Base-by-base conservation (phyloP, 2,888 invertebrate genomes). In the Heterodera filipjevi region DNA sequence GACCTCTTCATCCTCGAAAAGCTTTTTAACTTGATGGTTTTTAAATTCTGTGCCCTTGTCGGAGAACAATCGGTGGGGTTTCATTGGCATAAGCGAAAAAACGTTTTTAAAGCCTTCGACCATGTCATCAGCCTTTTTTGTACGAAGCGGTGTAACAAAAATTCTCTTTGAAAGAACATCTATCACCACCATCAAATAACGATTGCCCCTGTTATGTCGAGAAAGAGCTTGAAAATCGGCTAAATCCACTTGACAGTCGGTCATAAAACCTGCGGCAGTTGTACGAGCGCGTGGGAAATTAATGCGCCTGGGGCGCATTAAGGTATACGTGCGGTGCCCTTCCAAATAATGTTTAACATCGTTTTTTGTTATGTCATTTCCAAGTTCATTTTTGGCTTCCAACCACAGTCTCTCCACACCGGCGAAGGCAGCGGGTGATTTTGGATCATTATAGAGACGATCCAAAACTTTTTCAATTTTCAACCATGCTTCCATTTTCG, bases 51-150 rank as follows among this genome's bases (percentile, higher is more conserved):
- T n/a, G 3, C 73, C 73, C 35, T 73, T 73, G 30, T 73, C 73
- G 8, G 76, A 76, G 32, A 76, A 76, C n/a, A 66, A 44, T 76
- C 70, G 22, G 46, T 76, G 76, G 0, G 76, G 76, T 16, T 66
- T 76, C 76, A 76, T 76, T 35, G 76, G 76, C 76, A 72, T 76
- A 73, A 32, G 74, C 8, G 39, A n/a, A 72, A 76, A 30, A 27
- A 76, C 44, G 16, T 32, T 19, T 39, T 70, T 12, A 33, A 76
- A 76, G 1, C 35, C 76, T 2, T 33, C 16, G 1, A 44, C 27
- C 73, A 76, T 76, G 27, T 76, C 73, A 27, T 76, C 76, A 27
- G 22, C 3, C 2, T 76, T 76, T 8, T 76, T 76, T 3, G 66
- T 70, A 3, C 64, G 53, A 14, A 68, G 49, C 1, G 76, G 73